These are phyloP conservation scores for Eutolmus rufibarbis DNA, from an alignment of 2,888 invertebrate genomes.

Conservation along the genomic window DNA sequence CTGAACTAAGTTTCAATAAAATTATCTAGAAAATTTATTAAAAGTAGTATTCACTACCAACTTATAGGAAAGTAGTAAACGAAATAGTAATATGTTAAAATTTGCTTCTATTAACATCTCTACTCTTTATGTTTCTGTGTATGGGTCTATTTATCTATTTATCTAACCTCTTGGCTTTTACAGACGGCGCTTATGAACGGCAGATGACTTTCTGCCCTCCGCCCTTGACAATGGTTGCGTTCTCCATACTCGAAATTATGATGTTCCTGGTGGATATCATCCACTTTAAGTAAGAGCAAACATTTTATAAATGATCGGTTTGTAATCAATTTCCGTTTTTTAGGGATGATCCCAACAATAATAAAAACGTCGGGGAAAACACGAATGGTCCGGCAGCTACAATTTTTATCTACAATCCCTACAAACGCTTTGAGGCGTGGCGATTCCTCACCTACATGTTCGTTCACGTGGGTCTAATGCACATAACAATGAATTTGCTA, in stretches of 20 bases:
- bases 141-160: background rate
- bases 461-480: conserved; percentile 89
- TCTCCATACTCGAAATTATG: conserved; percentile 86
- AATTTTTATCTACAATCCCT: conserved; percentile 87
- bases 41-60: too few species aligned
- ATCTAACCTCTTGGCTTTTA: background rate
- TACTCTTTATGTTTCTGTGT: too few species aligned
- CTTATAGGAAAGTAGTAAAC: too few species aligned
- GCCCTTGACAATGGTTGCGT: conserved; percentile 87
- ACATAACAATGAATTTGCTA: conserved; percentile 87
- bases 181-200: conserved; percentile 84
- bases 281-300: conserved; percentile 58
- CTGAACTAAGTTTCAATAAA: too few species aligned
- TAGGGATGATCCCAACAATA: conserved; percentile 61
- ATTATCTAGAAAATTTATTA: too few species aligned
- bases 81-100: too few species aligned
- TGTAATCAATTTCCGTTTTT: conserved; percentile 33
- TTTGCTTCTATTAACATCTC: too few species aligned
- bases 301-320: conserved; percentile 36
- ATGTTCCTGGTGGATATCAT: conserved; percentile 67
- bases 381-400: conserved; percentile 80
- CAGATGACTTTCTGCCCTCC: conserved; percentile 95
- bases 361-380: conserved; percentile 58
- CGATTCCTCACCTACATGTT: conserved; percentile 95
- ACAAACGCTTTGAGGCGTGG: conserved; percentile 87